Evolutionary conservation across 2,888 invertebrate species (phyloP), one percentile per base, ranked within the genome.

Genomic region (Zaprionus obscuricornis): DNA sequence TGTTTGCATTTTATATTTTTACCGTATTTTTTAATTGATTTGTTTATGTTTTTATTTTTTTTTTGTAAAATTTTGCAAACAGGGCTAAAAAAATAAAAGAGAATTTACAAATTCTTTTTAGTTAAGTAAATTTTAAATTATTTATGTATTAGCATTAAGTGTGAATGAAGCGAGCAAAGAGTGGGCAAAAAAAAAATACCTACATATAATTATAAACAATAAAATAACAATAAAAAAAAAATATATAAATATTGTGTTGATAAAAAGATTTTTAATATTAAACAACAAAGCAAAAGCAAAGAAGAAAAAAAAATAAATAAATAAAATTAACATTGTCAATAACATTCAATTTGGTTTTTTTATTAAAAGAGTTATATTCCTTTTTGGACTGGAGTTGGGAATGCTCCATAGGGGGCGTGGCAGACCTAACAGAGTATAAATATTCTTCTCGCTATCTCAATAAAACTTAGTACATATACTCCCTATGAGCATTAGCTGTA

Each of bases 61-160:
- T 45, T 29, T 8, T 59, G 42, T 49, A 16, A 51, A 40, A 7
- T 16, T 40, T 8, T 29, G 39, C 29, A 18, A 46, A 51, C 36
- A 24, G 50, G 64, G 5, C 57, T 51, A 63, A 55, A 27, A 58
- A 33, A 49, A 59, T 52, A 8, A 6, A 8, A 29, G 3, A 8
- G 10, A 22, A 5, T 22, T 22, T 6, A 22, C 22, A 22, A 22
- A 17, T 47, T 34, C 24, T 29, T 69, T 73, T 36, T 39, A 74
- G 50, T 45, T 52, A 37, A 57, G 42, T 71, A 69, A 67, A 39
- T 24, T 27, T 57, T 75, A 73, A 74, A 73, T 74, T 74, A 74
- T 74, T 74, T 75, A 74, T 74, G 76, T 75, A 57, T 31, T 74
- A 74, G 67, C 5, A 2, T 43, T 75, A 75, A 75, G 74, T 11